A percentile compares a stretch with the other conserved stretches of the same genome.
Conservation (phyloP, 2,888 invertebrate genomes). For the Mesoligia furuncula region DNA sequence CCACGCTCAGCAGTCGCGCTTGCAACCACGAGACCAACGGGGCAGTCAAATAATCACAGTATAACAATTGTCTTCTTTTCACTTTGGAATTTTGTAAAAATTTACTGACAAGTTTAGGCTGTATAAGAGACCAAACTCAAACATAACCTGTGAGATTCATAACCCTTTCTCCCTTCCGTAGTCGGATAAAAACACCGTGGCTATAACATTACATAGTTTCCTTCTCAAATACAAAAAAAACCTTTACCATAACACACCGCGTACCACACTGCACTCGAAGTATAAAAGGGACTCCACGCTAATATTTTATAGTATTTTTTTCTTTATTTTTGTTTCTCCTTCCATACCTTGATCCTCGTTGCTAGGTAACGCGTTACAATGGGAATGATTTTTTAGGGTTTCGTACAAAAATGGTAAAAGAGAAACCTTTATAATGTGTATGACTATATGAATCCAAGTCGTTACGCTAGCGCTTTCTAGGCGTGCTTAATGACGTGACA, state of each 20-base stretch:
- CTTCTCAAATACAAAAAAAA: constrained; percentile 15
- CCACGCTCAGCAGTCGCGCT: too few relatives aligned
- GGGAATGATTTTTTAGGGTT: constrained; percentile 3
- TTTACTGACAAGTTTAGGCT: neutral
- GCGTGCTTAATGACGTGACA: too few relatives aligned
- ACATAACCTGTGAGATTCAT: neutral
- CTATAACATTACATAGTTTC: neutral
- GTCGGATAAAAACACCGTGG: neutral
- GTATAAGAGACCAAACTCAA: neutral
- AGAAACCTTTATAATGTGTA: neutral
- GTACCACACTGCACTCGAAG: constrained; percentile 36
- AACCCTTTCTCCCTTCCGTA: neutral
- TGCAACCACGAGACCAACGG: too few relatives aligned
- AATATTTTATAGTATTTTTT: constrained; percentile 19
- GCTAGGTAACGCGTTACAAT: constrained; percentile 38
- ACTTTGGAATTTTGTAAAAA: too few relatives aligned
- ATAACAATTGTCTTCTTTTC: too few relatives aligned
- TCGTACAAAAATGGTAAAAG: neutral
- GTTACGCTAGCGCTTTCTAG: too few relatives aligned
- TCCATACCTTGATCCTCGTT: constrained; percentile 32
- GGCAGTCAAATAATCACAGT: too few relatives aligned
- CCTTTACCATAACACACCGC: neutral
- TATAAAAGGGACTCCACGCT: constrained; percentile 24
- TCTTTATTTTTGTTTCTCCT: constrained; percentile 6
- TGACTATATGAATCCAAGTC: too few relatives aligned